Conservation (phyloP, 1,140 invertebrate genomes). For the Drosophila pachea region DNA sequence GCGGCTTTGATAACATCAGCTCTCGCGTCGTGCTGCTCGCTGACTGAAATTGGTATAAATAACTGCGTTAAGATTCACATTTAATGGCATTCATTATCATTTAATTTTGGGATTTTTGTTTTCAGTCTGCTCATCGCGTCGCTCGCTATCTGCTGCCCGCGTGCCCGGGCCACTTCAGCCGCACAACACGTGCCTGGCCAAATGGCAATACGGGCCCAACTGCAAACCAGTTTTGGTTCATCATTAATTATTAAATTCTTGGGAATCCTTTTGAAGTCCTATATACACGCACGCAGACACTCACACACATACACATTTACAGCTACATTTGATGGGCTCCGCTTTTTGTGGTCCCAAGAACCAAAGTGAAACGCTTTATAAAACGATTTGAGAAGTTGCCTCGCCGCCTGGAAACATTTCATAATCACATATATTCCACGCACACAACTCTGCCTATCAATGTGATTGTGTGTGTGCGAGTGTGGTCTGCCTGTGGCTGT, state of each 20-base stretch:
- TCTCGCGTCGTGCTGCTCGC: no score
- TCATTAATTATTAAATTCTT: conserved; percentile 18
- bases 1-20: conserved; percentile 43
- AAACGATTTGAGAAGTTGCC: not conserved
- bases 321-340: not conserved
- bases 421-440: conserved; percentile 33
- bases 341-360: conserved; percentile 23
- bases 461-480: not conserved
- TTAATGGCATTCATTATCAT: conserved; percentile 68
- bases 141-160: conserved; percentile 9
- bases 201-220: conserved; percentile 9
- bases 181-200: conserved; percentile 17
- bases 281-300: not conserved
- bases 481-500: conserved; percentile 2
- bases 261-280: conserved; percentile 10
- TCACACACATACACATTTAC: not conserved
- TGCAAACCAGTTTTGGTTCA: conserved; percentile 13
- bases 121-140: conserved; percentile 1
- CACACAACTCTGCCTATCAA: not conserved
- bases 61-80: conserved; percentile 60
- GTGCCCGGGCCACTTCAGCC: conserved; percentile 9
- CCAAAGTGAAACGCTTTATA: conserved; percentile 36
- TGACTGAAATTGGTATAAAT: conserved; percentile 53
- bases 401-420: conserved; percentile 13
- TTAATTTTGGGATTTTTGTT: conserved; percentile 13